Evolutionary conservation across 2,113 vertebrate species (phyloP).

Genomic region (Zosterops hypoxanthus): DNA sequence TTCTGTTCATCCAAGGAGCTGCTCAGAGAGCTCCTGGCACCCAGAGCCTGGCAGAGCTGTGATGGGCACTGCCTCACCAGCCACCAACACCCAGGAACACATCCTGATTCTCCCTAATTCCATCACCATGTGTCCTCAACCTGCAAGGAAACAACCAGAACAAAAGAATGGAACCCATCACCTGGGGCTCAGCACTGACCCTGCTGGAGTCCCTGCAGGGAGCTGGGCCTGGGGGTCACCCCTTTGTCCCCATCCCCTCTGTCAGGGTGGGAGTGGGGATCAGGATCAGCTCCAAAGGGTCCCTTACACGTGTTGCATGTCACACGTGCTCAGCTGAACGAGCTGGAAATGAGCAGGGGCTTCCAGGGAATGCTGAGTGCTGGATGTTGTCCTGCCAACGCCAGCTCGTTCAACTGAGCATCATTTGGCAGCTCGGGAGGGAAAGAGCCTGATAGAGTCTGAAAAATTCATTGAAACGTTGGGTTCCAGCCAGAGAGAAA

Average conservation of each 20-base stretch:
- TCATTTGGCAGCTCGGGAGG: conserved; percentile 31
- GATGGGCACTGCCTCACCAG: fast-evolving
- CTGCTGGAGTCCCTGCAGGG: fast-evolving
- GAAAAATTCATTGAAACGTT: conserved; percentile 46
- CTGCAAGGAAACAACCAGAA: neutral
- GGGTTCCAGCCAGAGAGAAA: conserved; percentile 54
- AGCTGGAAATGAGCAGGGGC: neutral
- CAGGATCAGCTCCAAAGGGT: fast-evolving
- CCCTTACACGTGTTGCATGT: fast-evolving
- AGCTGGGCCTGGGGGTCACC: no score
- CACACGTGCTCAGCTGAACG: neutral
- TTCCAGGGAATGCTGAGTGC: neutral
- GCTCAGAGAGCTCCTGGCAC: neutral
- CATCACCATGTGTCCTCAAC: fast-evolving
- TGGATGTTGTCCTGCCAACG: neutral
- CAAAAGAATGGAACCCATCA: neutral
- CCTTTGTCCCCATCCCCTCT: neutral
- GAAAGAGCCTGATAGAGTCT: conserved; percentile 29
- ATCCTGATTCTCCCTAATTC: fast-evolving
- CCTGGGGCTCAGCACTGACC: neutral
- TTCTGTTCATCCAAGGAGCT: neutral
- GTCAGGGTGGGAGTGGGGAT: neutral
- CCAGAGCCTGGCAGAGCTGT: neutral
- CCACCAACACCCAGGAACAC: fast-evolving
- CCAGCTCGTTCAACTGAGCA: neutral